Evolutionary conservation across 2,888 invertebrate species (phyloP), one percentile per base, ranked within the genome.

Genomic region (Rutpela maculata): DNA sequence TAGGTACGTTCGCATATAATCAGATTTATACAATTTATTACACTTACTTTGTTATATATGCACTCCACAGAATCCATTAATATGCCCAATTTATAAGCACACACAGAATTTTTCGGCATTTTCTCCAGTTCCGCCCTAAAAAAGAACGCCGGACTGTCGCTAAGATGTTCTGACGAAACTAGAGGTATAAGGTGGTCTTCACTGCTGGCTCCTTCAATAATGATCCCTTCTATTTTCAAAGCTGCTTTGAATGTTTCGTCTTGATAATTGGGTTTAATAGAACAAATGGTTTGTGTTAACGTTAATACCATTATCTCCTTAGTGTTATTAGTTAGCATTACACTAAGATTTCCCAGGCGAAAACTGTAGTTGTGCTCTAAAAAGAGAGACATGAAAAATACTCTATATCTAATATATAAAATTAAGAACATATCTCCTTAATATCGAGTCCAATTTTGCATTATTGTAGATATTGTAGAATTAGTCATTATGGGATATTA

Each of bases 351-450:
- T 17, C 94, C 95, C 69, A 96, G 88, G 0, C 95, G 94, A 80
- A 96, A 91, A 88, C 95, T 95, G 77, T 95, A 90, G 89, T 95
- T 95, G 86, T 95, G 95, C 84, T 95, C 95, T 93, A 91, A 59
- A 85, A 75, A 74, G 68, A 76, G 10, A 59, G n/a, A 26, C 50
- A 43, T 17, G 11, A n/a, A 43, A 12, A 43, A 35, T 7, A 7
- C 9, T 0, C 4, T 9, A 35, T 35, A 7, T 35, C 7, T 0
- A 35, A 9, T 7, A 7, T 35, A 7, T 35, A 35, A 3, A 35
- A 9, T 35, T 35, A 35, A 5, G 6, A 35, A 35, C 9, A 9
- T 9, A 6, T 35, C 9, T 35, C 7, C 2, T 35, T 6, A 35
- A 5, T 3, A 35, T 35, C 2, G 2, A 26, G 4, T 26, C 4